Evolutionary conservation across 2,888 invertebrate species (phyloP).

Genomic region (Pardosa pseudoannulata): DNA sequence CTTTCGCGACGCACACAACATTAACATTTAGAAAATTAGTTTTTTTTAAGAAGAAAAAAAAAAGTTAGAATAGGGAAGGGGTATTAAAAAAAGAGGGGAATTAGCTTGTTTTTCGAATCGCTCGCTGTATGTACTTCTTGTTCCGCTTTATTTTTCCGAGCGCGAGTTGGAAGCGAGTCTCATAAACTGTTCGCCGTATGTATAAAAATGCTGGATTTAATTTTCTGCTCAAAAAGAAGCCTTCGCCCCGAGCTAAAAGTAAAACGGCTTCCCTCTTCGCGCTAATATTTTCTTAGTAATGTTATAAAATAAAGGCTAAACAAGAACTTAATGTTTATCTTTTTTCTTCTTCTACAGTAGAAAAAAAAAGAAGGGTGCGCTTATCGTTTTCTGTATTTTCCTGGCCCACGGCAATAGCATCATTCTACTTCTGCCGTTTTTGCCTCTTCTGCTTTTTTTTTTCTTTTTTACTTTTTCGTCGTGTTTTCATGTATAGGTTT

Average conservation of each 20-base stretch:
- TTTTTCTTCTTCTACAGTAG: too few relatives aligned
- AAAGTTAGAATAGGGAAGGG: too few relatives aligned
- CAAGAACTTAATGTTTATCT: constrained; percentile 15
- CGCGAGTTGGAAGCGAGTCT: too few relatives aligned
- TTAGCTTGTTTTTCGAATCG: too few relatives aligned
- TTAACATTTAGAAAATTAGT: too few relatives aligned
- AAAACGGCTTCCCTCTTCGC: not conserved
- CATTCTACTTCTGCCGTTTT: not conserved
- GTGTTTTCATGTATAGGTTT: too few relatives aligned
- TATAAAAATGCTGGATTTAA: not conserved
- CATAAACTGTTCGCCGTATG: too few relatives aligned
- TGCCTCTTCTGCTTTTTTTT: not conserved
- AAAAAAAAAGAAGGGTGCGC: not conserved
- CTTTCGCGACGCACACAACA: too few relatives aligned
- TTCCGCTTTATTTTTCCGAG: too few relatives aligned
- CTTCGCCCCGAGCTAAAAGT: not conserved
- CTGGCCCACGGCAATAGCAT: not conserved
- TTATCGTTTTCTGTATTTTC: constrained; percentile 10
- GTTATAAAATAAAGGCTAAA: constrained; percentile 15
- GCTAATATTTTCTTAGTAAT: constrained; percentile 12
- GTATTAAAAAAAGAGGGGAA: too few relatives aligned
- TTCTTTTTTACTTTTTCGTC: not conserved
- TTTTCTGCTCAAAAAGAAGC: not conserved
- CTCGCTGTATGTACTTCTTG: too few relatives aligned
- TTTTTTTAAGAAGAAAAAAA: too few relatives aligned